Evolutionary conservation across 2,888 invertebrate species (phyloP), one percentile per base, ranked within the genome.

Genomic region (Arrhopalites spinosus): DNA sequence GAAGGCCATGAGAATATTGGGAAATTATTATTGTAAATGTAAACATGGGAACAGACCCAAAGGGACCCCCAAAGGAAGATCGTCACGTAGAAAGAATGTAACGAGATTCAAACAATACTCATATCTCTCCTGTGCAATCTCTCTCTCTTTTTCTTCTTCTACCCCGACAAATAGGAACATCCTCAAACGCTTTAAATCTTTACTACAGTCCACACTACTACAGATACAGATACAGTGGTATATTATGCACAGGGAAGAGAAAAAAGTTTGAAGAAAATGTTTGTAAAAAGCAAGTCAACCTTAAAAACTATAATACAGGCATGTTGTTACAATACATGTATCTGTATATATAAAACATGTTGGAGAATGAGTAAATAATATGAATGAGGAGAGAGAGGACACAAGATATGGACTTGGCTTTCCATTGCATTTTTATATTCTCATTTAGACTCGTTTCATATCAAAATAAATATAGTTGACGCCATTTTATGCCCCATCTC

Each of bases 401-500:
- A 43, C 29, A 79, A 79, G 78, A 78, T 79, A 79, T 78, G 78
- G 77, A 75, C 77, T 78, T 66, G 56, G 61, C 66, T 78, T 79
- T 74, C 80, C 78, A 82, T 81, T 82, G 82, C 82, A 82, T 82
- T 82, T 82, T 82, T 81, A 82, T 82, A 72, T 78, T 77, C 82
- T 82, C 82, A 82, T 82, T 81, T 81, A 80, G 78, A n/a, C 77
- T 78, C 80, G 76, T 81, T 80, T 80, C 79, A 79, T 78, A 80
- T 77, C 73, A 78, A 79, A 81, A 81, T 82, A 82, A 82, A 81
- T 82, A 81, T 77, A 79, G 74, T 81, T 82, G 82, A 81, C 82
- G 82, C 82, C 79, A 80, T 80, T 81, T 50, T 47, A 63, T 64
- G 64, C 20, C 63, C 72, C 27, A 47, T 70, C 59, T 66, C 66